Percentiles rank a stretch among this genome's conserved stretches.
phyloP scores from a whole-genome alignment of 2,113 vertebrate genomes.

The Spea bombifrons region DNA sequence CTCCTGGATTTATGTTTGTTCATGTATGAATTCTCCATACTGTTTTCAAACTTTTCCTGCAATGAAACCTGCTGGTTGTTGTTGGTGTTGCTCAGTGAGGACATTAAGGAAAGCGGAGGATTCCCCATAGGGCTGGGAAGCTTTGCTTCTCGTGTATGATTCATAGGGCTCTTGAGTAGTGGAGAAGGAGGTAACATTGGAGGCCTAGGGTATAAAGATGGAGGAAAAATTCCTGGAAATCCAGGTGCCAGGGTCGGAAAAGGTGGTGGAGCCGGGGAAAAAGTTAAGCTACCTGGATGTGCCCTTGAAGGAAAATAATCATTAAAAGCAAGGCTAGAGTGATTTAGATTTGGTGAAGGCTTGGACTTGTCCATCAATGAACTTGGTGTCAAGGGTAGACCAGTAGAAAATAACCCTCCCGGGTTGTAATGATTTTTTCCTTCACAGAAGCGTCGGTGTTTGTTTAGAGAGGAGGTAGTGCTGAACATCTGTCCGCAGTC shows the following conservation, averaged over 20 bases:
- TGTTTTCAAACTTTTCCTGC: constrained; percentile 77
- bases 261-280: constrained; percentile 74
- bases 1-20: constrained; percentile 84
- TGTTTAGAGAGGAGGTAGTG: constrained; percentile 99
- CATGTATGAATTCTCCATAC: constrained; percentile 72
- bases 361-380: constrained; percentile 92
- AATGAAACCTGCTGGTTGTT: constrained; percentile 55
- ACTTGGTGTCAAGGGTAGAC: constrained; percentile 87
- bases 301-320: constrained; percentile 92
- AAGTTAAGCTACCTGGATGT: constrained; percentile 81
- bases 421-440: constrained; percentile 96
- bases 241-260: constrained; percentile 75
- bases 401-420: constrained; percentile 79
- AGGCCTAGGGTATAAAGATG: constrained; percentile 87
- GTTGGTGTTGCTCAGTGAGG: constrained; percentile 72
- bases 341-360: constrained; percentile 80
- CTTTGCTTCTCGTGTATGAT: constrained; percentile 82
- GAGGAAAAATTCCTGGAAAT: constrained; percentile 92
- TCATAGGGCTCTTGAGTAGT: constrained; percentile 86
- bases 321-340: constrained; percentile 79
- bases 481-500: constrained; percentile 99
- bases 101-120: constrained; percentile 76
- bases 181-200: constrained; percentile 88
- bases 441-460: constrained; percentile 98
- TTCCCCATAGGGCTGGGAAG: constrained; percentile 82